A percentile compares a stretch with the other conserved stretches of the same genome.
phyloP scores from a whole-genome alignment of 2,888 invertebrate species.

The Lamproptera curius region DNA sequence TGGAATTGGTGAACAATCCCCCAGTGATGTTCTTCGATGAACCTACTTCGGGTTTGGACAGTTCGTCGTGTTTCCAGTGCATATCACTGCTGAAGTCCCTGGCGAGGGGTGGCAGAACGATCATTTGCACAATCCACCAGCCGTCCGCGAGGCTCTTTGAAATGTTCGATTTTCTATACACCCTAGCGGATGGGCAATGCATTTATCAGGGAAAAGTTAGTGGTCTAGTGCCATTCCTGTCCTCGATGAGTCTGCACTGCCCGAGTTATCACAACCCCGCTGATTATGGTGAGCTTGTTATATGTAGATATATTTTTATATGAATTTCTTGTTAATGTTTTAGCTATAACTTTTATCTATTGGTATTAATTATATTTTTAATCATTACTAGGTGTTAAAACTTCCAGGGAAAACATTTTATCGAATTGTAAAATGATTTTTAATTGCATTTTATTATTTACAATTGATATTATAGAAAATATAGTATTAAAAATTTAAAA shows the following conservation, averaged over 20 bases:
- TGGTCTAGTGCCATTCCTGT: slow-evolving; percentile 92
- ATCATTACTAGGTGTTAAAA: too few species aligned
- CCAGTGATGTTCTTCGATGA: slow-evolving; percentile 99
- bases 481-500: too few species aligned
- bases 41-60: slow-evolving; percentile 95
- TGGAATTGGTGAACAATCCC: slow-evolving; percentile 96
- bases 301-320: not conserved
- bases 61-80: slow-evolving; percentile 96
- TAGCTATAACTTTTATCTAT: too few species aligned
- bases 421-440: too few species aligned
- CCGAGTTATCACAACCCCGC: slow-evolving; percentile 98
- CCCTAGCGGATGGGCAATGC: slow-evolving; percentile 95
- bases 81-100: slow-evolving; percentile 92
- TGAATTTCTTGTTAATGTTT: too few species aligned
- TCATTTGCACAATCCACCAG: slow-evolving; percentile 98
- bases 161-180: slow-evolving; percentile 96
- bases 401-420: too few species aligned
- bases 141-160: slow-evolving; percentile 97
- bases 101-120: slow-evolving; percentile 92
- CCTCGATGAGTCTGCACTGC: slow-evolving; percentile 90
- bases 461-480: too few species aligned
- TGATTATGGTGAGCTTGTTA: slow-evolving; percentile 87
- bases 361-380: too few species aligned
- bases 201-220: slow-evolving; percentile 92
- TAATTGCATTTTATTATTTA: too few species aligned